Conservation (phyloP, 2,797 vertebrate genomes). For the Echeneis naucrates region DNA sequence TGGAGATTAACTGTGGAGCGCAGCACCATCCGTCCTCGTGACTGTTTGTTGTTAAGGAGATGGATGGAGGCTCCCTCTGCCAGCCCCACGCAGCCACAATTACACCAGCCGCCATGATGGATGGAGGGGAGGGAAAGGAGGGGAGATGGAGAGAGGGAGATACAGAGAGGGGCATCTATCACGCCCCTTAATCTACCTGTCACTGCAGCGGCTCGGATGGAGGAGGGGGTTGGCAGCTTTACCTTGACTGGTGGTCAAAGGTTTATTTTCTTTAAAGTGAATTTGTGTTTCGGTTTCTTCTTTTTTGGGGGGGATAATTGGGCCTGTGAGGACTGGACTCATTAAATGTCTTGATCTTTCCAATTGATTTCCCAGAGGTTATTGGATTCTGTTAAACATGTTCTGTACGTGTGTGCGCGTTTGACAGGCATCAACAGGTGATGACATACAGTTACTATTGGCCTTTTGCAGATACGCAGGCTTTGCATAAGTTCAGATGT, state of each 20-base stretch:
- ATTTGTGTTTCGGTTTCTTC: conserved; percentile 39
- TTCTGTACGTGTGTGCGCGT: conserved; percentile 7
- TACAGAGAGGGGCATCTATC: conserved; percentile 86
- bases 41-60: conserved; percentile 92
- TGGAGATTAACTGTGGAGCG: conserved; percentile 87
- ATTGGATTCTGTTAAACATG: conserved; percentile 58
- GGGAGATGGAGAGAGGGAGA: conserved; percentile 77
- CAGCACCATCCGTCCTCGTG: conserved; percentile 87
- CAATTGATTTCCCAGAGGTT: conserved; percentile 64
- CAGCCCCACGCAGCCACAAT: conserved; percentile 87
- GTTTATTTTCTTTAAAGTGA: conserved; percentile 52
- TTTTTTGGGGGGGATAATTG: conserved; percentile 15
- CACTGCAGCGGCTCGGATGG: conserved; percentile 74
- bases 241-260: conserved; percentile 59
- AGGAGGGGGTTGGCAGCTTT: conserved; percentile 27
- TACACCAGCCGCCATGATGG: conserved; percentile 87
- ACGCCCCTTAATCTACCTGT: conserved; percentile 89
- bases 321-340: conserved; percentile 41
- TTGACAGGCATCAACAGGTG: conserved; percentile 37
- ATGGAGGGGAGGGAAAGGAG: conserved; percentile 78
- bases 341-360: conserved; percentile 63
- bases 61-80: conserved; percentile 88
- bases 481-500: conserved; percentile 15
- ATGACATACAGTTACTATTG: conserved; percentile 6
- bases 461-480: conserved; percentile 4